Conservation (phyloP, 2,797 vertebrate species). For the Xenopus petersii region DNA sequence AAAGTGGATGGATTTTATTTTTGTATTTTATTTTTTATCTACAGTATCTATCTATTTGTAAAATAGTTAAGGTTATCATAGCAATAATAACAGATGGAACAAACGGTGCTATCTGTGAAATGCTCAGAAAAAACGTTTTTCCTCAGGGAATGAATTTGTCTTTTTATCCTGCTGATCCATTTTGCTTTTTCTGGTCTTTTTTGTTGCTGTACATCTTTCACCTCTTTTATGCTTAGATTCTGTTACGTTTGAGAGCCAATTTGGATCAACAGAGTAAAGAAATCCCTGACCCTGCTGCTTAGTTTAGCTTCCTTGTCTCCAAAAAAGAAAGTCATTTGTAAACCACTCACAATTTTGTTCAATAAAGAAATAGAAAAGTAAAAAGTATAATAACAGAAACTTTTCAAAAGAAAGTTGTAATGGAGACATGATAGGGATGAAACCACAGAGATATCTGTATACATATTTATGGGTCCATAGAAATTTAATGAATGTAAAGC, state of each 20-base stretch:
- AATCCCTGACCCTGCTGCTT: slow-evolving; percentile 41
- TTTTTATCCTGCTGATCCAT: slow-evolving; percentile 35
- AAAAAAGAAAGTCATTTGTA: slow-evolving; percentile 34
- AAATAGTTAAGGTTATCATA: neutral
- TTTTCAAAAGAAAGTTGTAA: slow-evolving; percentile 17
- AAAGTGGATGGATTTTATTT: too few relatives aligned
- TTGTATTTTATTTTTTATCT: too few relatives aligned
- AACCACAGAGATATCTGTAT: slow-evolving; percentile 10
- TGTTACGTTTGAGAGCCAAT: slow-evolving; percentile 40
- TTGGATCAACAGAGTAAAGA: slow-evolving; percentile 38
- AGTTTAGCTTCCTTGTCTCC: slow-evolving; percentile 26
- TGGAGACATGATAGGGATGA: slow-evolving; percentile 20
- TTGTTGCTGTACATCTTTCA: slow-evolving; percentile 36
- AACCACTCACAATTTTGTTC: slow-evolving; percentile 42
- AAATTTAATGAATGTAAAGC: too few relatives aligned
- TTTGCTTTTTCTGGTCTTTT: slow-evolving; percentile 27
- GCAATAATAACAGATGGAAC: slow-evolving; percentile 5
- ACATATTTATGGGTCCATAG: neutral
- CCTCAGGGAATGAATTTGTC: slow-evolving; percentile 14
- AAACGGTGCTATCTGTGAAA: slow-evolving; percentile 11
- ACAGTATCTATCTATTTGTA: too few relatives aligned
- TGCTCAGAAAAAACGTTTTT: slow-evolving; percentile 14
- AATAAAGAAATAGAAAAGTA: slow-evolving; percentile 6
- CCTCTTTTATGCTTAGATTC: slow-evolving; percentile 38
- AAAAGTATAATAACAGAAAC: neutral